Base-by-base conservation (phyloP, 2,888 invertebrate genomes). In the Cylindroiulus punctatus region DNA sequence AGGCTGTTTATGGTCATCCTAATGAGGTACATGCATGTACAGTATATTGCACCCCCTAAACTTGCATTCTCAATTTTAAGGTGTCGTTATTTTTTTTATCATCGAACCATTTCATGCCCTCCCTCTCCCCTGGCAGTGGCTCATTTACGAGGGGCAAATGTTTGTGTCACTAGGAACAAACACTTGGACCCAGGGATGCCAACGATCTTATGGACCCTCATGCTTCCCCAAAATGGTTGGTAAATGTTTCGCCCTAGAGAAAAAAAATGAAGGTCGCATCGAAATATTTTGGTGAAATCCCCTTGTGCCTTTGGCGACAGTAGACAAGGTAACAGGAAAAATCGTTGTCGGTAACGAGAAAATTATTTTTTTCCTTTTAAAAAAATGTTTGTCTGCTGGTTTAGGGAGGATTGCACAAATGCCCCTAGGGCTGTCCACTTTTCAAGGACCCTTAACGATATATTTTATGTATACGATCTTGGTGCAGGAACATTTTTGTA, bases 1-100 rank as follows among this genome's bases (percentile, higher is more conserved):
- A 22, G 26, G 4, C 7, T 65, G 26, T 22, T 52, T 65, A 44
- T 65, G 10, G n/a, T 65, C 26, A 65, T 8, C 26, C 65, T 65
- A 65, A 65, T n/a, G 65, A 57, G n/a, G 26, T 26, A 65, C 65
- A 65, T 52, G 57, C 57, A 57, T 57, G 52, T 52, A 52, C n/a
- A n/a, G n/a, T 17, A 26, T 65, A 65, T 26, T n/a, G 19, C 26
- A 26, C n/a, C 65, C 19, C 52, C 22, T 65, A 65, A 26, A 65
- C 65, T 65, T 65, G 65, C 65, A n/a, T 65, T 65, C 65, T 26
- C 65, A 65, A 52, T 26, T 65, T 26, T 65, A 65, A 65, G 65
- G 65, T 65, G 65, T 65, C 65, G 12, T 65, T 65, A 65, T 26
- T 10, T 65, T 65, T 65, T 65, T 65, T 65, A 26, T 65, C n/a